phyloP scores from a whole-genome alignment of 2,888 invertebrate species.

The Sphecodes monilicornis region DNA sequence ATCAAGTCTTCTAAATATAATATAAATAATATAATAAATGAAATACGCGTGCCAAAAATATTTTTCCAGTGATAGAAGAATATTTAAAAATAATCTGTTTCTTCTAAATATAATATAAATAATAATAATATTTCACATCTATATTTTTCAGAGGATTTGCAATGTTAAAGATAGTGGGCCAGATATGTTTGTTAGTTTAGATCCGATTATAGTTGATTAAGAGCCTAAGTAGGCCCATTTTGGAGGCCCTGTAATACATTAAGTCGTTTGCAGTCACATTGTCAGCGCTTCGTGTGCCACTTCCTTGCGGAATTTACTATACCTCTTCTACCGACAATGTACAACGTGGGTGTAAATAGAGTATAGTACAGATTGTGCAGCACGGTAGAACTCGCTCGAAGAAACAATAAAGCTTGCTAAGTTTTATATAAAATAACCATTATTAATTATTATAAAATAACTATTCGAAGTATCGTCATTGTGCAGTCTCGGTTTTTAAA shows the following conservation, averaged over 20 bases:
- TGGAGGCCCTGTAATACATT: constrained; percentile 6
- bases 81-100: too few relatives aligned
- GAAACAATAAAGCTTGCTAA: not conserved
- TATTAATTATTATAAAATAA: not conserved
- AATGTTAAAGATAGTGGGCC: not conserved
- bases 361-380: not conserved
- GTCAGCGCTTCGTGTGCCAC: not conserved
- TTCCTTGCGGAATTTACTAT: not conserved
- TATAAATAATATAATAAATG: too few relatives aligned
- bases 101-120: too few relatives aligned
- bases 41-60: not conserved
- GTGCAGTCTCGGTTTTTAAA: not conserved
- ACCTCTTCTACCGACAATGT: constrained; percentile 13
- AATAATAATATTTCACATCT: too few relatives aligned
- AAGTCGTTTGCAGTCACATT: not conserved
- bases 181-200: not conserved
- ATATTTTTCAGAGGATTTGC: too few relatives aligned
- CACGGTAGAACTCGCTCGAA: not conserved
- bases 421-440: not conserved
- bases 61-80: too few relatives aligned
- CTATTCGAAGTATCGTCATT: not conserved
- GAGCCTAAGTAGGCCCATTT: constrained; percentile 10
- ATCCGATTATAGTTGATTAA: not conserved
- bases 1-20: too few relatives aligned
- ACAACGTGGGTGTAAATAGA: not conserved